Base-by-base conservation (phyloP, 2,888 invertebrate genomes). In the Scrobipalpa costella region DNA sequence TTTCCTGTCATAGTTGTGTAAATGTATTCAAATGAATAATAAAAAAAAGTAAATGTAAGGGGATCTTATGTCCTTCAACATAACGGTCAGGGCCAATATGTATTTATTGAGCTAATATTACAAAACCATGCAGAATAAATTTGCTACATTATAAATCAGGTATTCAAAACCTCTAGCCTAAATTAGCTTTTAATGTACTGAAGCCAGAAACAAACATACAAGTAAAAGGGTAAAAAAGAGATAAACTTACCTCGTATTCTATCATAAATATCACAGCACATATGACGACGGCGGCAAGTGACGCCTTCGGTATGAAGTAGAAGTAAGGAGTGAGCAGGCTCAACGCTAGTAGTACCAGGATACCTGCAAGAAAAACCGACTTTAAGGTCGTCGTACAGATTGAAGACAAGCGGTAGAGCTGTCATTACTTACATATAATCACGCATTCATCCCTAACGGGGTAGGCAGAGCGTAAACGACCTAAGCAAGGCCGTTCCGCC, bases 211-310 rank as follows among this genome's bases (percentile, higher is more conserved):
- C 2, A 5, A 27, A 5, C 27, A 3, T 27, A 3, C 27, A 27
- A 27, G 2, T 27, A 3, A 2, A 27, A 27, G 5, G 5, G 38
- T 38, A 38, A 1, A 38, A 5, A 11, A 5, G 38, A 2, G 13
- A 38, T 38, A 38, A 57, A 67, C 68, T 77, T 74, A 93, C 94
- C 91, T 96, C 96, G 81, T 96, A 97, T 85, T 98, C 97, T 76
- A 98, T 97, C 97, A 98, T 98, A 86, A 97, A 97, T 81, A 98
- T 95, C 67, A 98, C 98, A 71, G 98, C 98, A 80, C 97, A 96
- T 70, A 98, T 98, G 67, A 98, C 98, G 57, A 98, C 98, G 2
- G 98, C 97, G 40, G 97, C 97, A 17, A 98, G 88, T 0, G 97
- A 95, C 0, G 97, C 96, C 87, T 97, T 97, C 0, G 97, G 97